These are phyloP conservation scores for Capromys pilorides DNA, from an alignment of 2,797 vertebrate genomes.

Conservation along the genomic window DNA sequence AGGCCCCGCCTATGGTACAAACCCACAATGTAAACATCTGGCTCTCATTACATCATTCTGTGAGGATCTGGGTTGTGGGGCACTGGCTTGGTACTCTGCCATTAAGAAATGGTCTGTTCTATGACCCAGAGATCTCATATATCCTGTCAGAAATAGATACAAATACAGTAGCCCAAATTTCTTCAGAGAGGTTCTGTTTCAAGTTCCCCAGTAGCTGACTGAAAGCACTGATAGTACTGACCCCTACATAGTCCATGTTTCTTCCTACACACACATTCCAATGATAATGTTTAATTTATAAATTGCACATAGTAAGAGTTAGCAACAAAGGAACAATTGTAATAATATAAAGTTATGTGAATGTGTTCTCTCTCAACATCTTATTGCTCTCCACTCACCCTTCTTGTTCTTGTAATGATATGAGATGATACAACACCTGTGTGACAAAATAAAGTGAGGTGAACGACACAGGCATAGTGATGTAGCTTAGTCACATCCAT, in stretches of 20 bases:
- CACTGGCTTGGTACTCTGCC: background rate
- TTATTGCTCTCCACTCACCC: background rate
- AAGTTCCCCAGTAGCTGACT: background rate
- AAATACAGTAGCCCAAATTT: background rate
- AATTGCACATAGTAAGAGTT: background rate
- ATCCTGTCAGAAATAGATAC: background rate
- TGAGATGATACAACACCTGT: background rate
- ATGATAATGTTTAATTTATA: background rate
- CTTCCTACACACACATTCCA: background rate
- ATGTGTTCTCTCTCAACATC: background rate
- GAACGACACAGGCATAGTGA: background rate
- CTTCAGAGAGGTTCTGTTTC: background rate
- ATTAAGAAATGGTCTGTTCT: background rate
- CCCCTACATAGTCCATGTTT: background rate
- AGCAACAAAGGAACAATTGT: background rate
- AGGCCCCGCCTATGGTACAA: background rate
- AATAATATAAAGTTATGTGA: background rate
- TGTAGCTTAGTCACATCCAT: background rate
- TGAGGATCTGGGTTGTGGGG: background rate
- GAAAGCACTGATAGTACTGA: background rate
- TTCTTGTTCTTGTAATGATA: background rate
- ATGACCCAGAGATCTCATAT: background rate
- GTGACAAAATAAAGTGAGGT: background rate
- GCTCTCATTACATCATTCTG: background rate
- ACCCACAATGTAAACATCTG: background rate